These are phyloP conservation scores for Xiphophorus birchmanni DNA, from an alignment of 2,797 vertebrate genomes.

Conservation along the genomic window DNA sequence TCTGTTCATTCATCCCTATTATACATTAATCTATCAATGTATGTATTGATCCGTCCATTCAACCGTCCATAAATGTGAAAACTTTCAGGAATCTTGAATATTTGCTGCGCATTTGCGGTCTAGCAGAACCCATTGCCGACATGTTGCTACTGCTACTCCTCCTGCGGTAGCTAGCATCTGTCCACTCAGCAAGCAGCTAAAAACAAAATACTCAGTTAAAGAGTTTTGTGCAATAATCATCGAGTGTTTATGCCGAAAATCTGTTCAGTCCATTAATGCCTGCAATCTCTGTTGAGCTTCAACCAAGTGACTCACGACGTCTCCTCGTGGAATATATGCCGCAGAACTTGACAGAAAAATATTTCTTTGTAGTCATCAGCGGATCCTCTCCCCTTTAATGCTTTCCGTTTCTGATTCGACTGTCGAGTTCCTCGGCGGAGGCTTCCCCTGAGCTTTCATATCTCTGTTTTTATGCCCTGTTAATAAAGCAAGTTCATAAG, in stretches of 20 bases:
- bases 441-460: slow-evolving; percentile 11
- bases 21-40: neutral
- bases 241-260: neutral
- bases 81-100: neutral
- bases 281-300: neutral
- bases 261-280: neutral
- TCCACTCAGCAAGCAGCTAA: neutral
- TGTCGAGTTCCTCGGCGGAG: neutral
- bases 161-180: neutral
- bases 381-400: neutral
- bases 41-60: neutral
- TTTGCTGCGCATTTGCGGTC: neutral
- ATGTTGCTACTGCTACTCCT: neutral
- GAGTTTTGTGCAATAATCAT: neutral
- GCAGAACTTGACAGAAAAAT: neutral
- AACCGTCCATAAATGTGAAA: neutral
- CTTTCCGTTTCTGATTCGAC: neutral
- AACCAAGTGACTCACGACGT: neutral
- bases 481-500: slow-evolving; percentile 21
- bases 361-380: neutral
- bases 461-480: slow-evolving; percentile 8
- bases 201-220: slow-evolving; percentile 7
- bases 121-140: neutral
- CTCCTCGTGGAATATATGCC: neutral
- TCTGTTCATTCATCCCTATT: neutral